These are phyloP conservation scores for Bombus sibiricus DNA, from an alignment of 1,140 invertebrate species.

Conservation along the genomic window DNA sequence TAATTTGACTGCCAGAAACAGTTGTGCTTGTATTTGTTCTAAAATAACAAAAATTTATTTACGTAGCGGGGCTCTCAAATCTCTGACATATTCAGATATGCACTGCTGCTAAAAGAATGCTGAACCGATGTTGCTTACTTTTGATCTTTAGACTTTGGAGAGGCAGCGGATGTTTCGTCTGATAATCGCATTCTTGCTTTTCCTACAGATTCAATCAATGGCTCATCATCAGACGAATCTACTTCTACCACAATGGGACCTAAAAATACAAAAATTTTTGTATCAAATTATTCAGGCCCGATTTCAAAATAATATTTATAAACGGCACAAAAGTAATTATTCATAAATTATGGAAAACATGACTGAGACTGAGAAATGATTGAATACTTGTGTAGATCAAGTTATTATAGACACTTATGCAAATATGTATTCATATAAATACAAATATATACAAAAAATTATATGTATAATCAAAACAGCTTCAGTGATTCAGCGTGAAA, in stretches of 20 bases:
- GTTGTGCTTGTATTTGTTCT: conserved; percentile 74
- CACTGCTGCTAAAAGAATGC: conserved; percentile 60
- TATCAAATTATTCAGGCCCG: conserved; percentile 45
- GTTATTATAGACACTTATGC: not conserved
- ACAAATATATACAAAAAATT: conserved; percentile 1
- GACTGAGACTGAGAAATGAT: conserved; percentile 53
- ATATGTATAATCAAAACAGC: not conserved
- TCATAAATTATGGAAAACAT: conserved; percentile 11
- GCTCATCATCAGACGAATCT: conserved; percentile 91
- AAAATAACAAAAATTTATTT: conserved; percentile 66
- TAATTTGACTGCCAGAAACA: conserved; percentile 75
- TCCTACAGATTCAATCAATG: conserved; percentile 87
- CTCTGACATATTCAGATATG: conserved; percentile 55
- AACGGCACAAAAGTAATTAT: conserved; percentile 11
- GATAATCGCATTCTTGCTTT: conserved; percentile 83
- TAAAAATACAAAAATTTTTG: conserved; percentile 67
- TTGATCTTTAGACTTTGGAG: conserved; percentile 81
- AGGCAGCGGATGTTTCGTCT: conserved; percentile 77
- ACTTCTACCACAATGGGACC: conserved; percentile 81
- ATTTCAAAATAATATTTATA: conserved; percentile 29
- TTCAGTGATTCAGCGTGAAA: not conserved
- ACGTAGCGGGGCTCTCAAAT: conserved; percentile 58
- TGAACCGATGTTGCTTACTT: conserved; percentile 73
- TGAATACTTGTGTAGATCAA: conserved; percentile 3
- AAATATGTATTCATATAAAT: not conserved